Evolutionary conservation across 2,113 vertebrate species (phyloP), one percentile per base, ranked within the genome.

Genomic region (Embiotoca jacksoni): DNA sequence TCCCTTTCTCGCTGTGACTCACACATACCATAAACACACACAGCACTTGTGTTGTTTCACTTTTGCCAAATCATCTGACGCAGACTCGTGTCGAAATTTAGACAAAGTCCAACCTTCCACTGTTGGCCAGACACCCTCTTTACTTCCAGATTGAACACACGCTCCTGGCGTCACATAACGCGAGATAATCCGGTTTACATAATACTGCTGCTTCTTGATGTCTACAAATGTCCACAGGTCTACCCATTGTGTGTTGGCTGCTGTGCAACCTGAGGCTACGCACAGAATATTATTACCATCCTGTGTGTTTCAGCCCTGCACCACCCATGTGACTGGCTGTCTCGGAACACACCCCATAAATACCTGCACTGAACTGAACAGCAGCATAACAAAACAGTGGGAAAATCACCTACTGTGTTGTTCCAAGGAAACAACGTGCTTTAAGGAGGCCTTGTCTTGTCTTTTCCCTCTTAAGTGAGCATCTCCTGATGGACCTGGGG

Each of bases 391-490:
- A 78, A 89, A 23, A 87, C 69, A 85, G 81, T 2, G 33, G 81
- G 66, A 79, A 84, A 84, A 76, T 74, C 82, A 90, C 84, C 88
- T 93, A 89, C 89, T 90, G 86, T 88, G 86, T 87, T 77, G 81
- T 82, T 77, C 78, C 72, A 84, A 71, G 59, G 54, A 84, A 79
- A 84, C 73, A 84, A 79, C 14, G 31, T 84, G 85, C 61, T 71
- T 70, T 72, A 58, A 72, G 70, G 84, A 84, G 84, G 82, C 74
- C 78, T 57, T 62, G 78, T 83, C 86, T 75, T 15, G 85, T 86
- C 80, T 81, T 88, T 74, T 80, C 52, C 71, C 80, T 78, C 79
- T 82, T 83, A 85, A 84, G 85, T 82, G 82, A 88, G 88, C 85
- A 86, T 81, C 89, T 23, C 23, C 23, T 23, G 89, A 78, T 72